These are phyloP conservation scores for Diadromus collaris DNA, from an alignment of 2,888 invertebrate species.

Conservation along the genomic window DNA sequence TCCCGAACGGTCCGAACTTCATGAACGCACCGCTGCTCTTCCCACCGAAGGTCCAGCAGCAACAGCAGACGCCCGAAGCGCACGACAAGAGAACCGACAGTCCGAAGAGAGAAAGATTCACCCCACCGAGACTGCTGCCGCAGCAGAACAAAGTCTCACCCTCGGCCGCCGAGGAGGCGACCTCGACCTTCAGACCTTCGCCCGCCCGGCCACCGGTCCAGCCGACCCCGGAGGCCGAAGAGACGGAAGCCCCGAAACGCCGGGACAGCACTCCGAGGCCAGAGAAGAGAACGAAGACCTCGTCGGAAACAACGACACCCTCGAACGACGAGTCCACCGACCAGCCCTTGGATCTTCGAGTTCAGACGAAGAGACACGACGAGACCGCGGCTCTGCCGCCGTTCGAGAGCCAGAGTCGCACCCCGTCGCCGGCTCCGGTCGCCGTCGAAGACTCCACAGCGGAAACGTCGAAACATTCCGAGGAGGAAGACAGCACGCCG, in stretches of 20 bases:
- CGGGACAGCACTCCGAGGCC: constrained; percentile 31
- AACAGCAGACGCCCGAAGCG: constrained; percentile 80
- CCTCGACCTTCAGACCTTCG: constrained; percentile 84
- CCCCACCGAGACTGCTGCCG: constrained; percentile 82
- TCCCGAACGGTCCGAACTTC: constrained; percentile 82
- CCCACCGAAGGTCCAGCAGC: constrained; percentile 82
- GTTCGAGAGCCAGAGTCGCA: constrained; percentile 59
- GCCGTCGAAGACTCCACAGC: constrained; percentile 43
- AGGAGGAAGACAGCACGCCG: constrained; percentile 59
- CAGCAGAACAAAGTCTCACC: constrained; percentile 84
- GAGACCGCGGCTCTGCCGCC: not conserved
- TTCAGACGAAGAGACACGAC: constrained; percentile 72
- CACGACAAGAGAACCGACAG: constrained; percentile 82
- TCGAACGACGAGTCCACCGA: constrained; percentile 68
- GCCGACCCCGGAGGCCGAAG: constrained; percentile 47
- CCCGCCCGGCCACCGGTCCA: constrained; percentile 83
- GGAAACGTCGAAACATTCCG: constrained; percentile 54
- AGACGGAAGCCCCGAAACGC: constrained; percentile 32
- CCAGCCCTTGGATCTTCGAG: constrained; percentile 76
- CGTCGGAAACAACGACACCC: constrained; percentile 25
- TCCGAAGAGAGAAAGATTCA: constrained; percentile 82
- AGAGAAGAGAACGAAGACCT: constrained; percentile 40
- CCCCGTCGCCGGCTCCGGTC: constrained; percentile 40
- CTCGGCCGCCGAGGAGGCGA: constrained; percentile 85
- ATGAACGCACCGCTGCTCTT: constrained; percentile 85